phyloP scores from a whole-genome alignment of 2,888 invertebrate species.

The Hirtodrosophila duncani region DNA sequence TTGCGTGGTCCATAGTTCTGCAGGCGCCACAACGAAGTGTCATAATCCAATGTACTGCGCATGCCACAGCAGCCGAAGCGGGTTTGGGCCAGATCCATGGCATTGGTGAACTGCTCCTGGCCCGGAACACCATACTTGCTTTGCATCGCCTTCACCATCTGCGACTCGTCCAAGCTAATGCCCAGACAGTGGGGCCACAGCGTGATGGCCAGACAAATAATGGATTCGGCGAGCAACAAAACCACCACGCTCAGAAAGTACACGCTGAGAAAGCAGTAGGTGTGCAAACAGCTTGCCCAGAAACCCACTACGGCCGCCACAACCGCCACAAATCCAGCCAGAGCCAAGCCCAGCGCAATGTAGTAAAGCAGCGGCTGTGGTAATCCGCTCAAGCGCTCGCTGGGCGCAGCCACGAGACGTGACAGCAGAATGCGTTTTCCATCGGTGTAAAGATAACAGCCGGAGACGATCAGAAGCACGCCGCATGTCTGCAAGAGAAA shows the following conservation, averaged over 20 bases:
- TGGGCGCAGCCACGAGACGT: conserved; percentile 82
- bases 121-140: conserved; percentile 88
- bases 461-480: conserved; percentile 84
- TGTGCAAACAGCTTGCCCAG: conserved; percentile 88
- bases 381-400: conserved; percentile 80
- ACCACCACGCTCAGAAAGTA: conserved; percentile 85
- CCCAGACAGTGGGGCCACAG: conserved; percentile 89
- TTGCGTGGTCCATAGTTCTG: conserved; percentile 86
- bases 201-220: conserved; percentile 84
- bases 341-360: conserved; percentile 84
- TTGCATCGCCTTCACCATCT: conserved; percentile 85
- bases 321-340: conserved; percentile 84
- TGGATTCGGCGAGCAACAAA: conserved; percentile 84
- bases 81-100: conserved; percentile 88
- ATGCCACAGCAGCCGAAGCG: conserved; percentile 88
- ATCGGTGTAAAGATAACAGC: conserved; percentile 86
- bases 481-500: conserved; percentile 83
- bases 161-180: conserved; percentile 83
- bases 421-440: conserved; percentile 85
- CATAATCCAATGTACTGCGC: conserved; percentile 87
- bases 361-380: conserved; percentile 88
- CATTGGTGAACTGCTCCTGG: conserved; percentile 85
- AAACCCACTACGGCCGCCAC: conserved; percentile 86
- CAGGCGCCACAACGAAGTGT: conserved; percentile 88
- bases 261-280: conserved; percentile 85